phyloP scores from a whole-genome alignment of 2,888 invertebrate genomes.

The Drosophila anomalata region DNA sequence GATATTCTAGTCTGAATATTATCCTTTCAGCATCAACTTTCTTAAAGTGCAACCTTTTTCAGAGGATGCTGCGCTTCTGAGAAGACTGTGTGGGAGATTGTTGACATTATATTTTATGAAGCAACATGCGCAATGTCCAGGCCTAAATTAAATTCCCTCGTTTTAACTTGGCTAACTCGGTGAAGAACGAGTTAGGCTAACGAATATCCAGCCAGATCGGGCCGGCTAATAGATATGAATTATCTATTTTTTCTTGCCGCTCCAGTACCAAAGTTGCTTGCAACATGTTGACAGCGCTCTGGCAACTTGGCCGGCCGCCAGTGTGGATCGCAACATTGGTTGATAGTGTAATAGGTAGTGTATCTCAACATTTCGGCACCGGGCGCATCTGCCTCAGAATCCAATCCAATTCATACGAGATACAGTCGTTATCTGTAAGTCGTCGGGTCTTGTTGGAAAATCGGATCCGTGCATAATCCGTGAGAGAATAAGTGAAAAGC shows the following conservation, averaged over 20 bases:
- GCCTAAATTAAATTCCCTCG: slow-evolving; percentile 23
- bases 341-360: slow-evolving; percentile 58
- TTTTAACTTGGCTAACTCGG: neutral
- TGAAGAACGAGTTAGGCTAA: slow-evolving; percentile 17
- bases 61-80: neutral
- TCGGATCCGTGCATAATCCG: slow-evolving; percentile 12
- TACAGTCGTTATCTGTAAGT: slow-evolving; percentile 77
- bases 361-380: slow-evolving; percentile 24
- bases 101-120: slow-evolving; percentile 37
- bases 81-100: slow-evolving; percentile 31
- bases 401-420: slow-evolving; percentile 29
- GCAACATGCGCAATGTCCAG: slow-evolving; percentile 20
- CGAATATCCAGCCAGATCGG: slow-evolving; percentile 16
- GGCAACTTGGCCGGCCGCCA: neutral
- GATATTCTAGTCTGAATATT: no score
- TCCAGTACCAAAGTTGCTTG: slow-evolving; percentile 16
- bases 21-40: neutral
- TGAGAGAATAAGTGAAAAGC: slow-evolving; percentile 31
- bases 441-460: slow-evolving; percentile 53
- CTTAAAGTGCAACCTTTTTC: slow-evolving; percentile 3
- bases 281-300: slow-evolving; percentile 38
- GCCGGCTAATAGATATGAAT: slow-evolving; percentile 5
- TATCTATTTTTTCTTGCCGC: neutral
- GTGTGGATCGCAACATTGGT: slow-evolving; percentile 65
- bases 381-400: slow-evolving; percentile 66